Percentiles rank a stretch among this genome's conserved stretches.
These are phyloP conservation scores for Auanema freiburgensis DNA, from an alignment of 2,888 invertebrate genomes.

Conservation along the genomic window DNA sequence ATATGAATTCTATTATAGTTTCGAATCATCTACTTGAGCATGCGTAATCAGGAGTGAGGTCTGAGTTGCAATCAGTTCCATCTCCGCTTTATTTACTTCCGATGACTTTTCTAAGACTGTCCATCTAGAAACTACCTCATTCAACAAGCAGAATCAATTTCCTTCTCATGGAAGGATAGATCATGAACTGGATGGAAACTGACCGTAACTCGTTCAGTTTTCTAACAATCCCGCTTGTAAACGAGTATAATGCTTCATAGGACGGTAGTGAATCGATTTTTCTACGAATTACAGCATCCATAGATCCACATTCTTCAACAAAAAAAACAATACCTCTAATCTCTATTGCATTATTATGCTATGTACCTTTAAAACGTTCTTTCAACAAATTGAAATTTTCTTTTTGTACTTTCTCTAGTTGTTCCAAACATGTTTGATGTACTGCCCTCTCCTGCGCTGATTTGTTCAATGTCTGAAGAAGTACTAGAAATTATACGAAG, in stretches of 20 bases:
- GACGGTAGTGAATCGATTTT: slow-evolving; percentile 55
- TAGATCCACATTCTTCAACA: slow-evolving; percentile 27
- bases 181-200: background rate
- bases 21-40: slow-evolving; percentile 41
- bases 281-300: slow-evolving; percentile 37
- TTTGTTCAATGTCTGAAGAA: slow-evolving; percentile 44
- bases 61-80: slow-evolving; percentile 57
- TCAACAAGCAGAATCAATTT: background rate
- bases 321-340: background rate
- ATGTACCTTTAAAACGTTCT: slow-evolving; percentile 19
- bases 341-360: slow-evolving; percentile 2
- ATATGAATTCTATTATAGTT: slow-evolving; percentile 21
- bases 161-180: background rate
- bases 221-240: slow-evolving; percentile 57
- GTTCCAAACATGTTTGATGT: slow-evolving; percentile 56
- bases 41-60: slow-evolving; percentile 55
- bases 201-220: slow-evolving; percentile 34
- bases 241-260: slow-evolving; percentile 62
- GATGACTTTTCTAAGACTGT: slow-evolving; percentile 49
- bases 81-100: slow-evolving; percentile 36
- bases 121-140: slow-evolving; percentile 23
- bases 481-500: background rate
- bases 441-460: slow-evolving; percentile 45
- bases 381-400: slow-evolving; percentile 55
- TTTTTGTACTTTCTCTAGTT: slow-evolving; percentile 59